Evolutionary conservation across 2,113 vertebrate species (phyloP).

Genomic region (Ceyx cyanopectus): DNA sequence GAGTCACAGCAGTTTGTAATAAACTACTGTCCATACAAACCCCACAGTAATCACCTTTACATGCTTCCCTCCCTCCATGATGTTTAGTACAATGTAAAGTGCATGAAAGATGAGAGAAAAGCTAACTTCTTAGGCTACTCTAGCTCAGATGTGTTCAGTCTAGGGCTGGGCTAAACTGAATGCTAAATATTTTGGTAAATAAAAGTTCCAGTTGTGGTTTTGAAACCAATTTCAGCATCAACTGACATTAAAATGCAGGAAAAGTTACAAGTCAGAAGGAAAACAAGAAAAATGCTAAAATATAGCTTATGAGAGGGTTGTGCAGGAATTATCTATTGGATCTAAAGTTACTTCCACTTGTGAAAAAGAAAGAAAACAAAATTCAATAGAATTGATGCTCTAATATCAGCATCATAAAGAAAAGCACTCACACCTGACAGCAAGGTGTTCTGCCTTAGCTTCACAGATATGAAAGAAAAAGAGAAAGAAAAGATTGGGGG

Average conservation of each 20-base stretch:
- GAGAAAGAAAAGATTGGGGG: not conserved
- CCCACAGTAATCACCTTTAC: not conserved
- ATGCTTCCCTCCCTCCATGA: not conserved
- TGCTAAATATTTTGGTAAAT: slow-evolving; percentile 22
- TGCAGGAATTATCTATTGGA: not conserved
- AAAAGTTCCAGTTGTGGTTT: not conserved
- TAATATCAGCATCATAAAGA: not conserved
- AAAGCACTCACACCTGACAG: slow-evolving; percentile 37
- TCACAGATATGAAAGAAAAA: too few species aligned
- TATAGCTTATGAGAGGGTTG: not conserved
- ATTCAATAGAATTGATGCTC: not conserved
- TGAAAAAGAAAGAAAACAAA: not conserved
- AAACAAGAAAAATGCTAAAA: not conserved
- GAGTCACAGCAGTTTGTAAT: not conserved
- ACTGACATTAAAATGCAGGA: not conserved
- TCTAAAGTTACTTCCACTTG: not conserved
- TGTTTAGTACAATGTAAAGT: not conserved
- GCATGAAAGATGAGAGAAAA: not conserved
- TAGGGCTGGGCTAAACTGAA: not conserved
- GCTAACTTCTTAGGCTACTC: not conserved
- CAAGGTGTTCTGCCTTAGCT: slow-evolving; percentile 49
- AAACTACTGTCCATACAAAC: not conserved
- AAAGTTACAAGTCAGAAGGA: not conserved
- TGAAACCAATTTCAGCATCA: slow-evolving; percentile 17
- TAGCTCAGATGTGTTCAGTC: not conserved